phyloP scores from a whole-genome alignment of 2,888 invertebrate species.

The Pseudococcus jackbeardsleyi region DNA sequence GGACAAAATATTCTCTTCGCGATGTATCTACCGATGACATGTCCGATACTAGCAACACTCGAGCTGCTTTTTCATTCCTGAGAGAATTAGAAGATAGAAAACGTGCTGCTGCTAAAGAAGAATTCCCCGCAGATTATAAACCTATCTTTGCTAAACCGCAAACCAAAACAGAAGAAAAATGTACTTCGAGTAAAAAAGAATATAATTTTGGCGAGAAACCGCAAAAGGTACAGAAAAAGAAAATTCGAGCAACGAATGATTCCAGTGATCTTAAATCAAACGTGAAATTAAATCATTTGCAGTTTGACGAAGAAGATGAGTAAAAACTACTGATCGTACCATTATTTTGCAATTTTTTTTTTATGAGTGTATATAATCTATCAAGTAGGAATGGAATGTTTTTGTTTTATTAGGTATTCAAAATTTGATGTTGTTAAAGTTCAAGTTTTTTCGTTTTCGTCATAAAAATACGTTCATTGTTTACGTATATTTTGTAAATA shows the following conservation, averaged over 20 bases:
- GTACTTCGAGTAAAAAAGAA: background rate
- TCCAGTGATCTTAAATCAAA: background rate
- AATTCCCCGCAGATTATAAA: slow-evolving; percentile 35
- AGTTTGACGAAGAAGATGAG: slow-evolving; percentile 41
- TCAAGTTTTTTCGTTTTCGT: background rate
- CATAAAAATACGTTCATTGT: background rate
- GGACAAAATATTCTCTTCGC: slow-evolving; percentile 66
- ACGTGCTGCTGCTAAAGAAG: slow-evolving; percentile 16
- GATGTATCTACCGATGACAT: slow-evolving; percentile 65
- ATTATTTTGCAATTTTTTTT: background rate
- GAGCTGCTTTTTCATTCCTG: slow-evolving; percentile 66
- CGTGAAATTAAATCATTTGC: slow-evolving; percentile 51
- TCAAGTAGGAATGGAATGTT: background rate
- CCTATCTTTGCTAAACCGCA: slow-evolving; percentile 58
- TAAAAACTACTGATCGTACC: background rate
- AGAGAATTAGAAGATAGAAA: slow-evolving; percentile 65
- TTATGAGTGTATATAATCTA: background rate
- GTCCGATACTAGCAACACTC: slow-evolving; percentile 66
- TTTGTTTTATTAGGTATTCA: background rate
- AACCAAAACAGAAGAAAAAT: background rate
- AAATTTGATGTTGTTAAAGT: background rate
- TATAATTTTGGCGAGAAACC: slow-evolving; percentile 16
- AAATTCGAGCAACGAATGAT: background rate
- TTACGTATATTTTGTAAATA: background rate
- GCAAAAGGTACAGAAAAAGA: background rate